Conservation (phyloP, 1,140 invertebrate genomes). For the Muscidifurax raptorellus region DNA sequence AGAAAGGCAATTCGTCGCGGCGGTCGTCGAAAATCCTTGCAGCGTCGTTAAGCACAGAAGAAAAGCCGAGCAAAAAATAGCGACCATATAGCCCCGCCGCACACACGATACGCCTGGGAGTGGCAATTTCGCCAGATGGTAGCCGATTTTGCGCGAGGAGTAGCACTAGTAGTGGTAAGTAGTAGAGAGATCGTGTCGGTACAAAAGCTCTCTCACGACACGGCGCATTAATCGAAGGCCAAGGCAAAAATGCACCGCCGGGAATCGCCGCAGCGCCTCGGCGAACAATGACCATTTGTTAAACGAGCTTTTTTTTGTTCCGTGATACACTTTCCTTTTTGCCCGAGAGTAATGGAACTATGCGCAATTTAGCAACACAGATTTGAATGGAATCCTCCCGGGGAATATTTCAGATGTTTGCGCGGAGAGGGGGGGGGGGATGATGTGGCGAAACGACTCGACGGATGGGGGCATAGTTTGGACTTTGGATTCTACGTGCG, state of each 20-base stretch:
- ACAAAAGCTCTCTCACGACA: neutral
- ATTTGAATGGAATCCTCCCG: conserved; percentile 20
- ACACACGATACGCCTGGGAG: conserved; percentile 1
- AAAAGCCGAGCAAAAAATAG: neutral
- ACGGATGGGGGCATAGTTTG: neutral
- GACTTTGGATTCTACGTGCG: neutral
- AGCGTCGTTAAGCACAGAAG: neutral
- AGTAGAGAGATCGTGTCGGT: neutral
- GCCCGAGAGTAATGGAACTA: neutral
- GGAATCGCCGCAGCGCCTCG: neutral
- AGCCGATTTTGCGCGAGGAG: neutral
- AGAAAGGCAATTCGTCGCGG: neutral
- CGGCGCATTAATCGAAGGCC: conserved; percentile 24
- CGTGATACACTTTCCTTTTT: neutral
- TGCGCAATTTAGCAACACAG: conserved; percentile 15
- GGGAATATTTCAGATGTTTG: conserved; percentile 23
- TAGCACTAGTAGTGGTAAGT: no score
- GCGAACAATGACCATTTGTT: conserved; percentile 26
- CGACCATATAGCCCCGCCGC: no score
- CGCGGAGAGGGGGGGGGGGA: neutral
- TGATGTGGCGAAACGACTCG: neutral
- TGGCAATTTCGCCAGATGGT: conserved; percentile 16
- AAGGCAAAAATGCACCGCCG: neutral
- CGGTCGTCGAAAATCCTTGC: neutral
- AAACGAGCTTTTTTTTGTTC: conserved; percentile 31